Base-by-base conservation (phyloP, 2,113 vertebrate genomes). In the Microtus montanus region DNA sequence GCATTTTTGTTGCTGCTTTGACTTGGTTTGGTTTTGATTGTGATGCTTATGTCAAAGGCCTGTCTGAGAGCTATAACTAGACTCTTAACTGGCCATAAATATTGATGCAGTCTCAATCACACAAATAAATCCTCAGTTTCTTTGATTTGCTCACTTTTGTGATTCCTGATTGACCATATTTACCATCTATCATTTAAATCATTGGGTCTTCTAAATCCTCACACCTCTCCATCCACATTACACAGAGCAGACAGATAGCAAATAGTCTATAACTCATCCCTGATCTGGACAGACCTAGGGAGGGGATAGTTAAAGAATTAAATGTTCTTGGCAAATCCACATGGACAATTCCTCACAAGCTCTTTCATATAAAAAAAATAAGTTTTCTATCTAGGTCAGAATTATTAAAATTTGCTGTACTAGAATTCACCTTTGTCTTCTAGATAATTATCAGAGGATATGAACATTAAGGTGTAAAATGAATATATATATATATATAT, bases 101-200 rank as follows among this genome's bases (percentile, higher is more conserved):
- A 66, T 47, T 30, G 8, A 84, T 19, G 14, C n/a, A 41, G 5
- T 79, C n/a, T 63, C 58, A 28, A 58, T 79, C 5, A 66, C 22
- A 77, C 6, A 64, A 15, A 88, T 6, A n/a, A 7, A 35, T 77
- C 4, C 4, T 73, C 15, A 61, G 49, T 52, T 3, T 1, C 70
- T 87, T 89, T 47, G 7, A 84, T 87, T 84, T 80, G 77, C 5
- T 88, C 64, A 49, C 19, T 83, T 94, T 74, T 17, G 17, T 78
- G 73, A 79, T 84, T 89, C 58, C 44, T 94, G 47, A 91, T 44
- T 92, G 85, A 6, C 93, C 13, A 68, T 30, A 35, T 77, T 47
- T 10, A 47, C 4, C 38, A 28, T 49, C 86, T 80, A 12, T 87
- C 14, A 52, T 30, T 83, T 33, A 3, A 87, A 28, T 68, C 49